These are phyloP conservation scores for Oplegnathus fasciatus DNA, from an alignment of 2,113 vertebrate species.

Conservation along the genomic window DNA sequence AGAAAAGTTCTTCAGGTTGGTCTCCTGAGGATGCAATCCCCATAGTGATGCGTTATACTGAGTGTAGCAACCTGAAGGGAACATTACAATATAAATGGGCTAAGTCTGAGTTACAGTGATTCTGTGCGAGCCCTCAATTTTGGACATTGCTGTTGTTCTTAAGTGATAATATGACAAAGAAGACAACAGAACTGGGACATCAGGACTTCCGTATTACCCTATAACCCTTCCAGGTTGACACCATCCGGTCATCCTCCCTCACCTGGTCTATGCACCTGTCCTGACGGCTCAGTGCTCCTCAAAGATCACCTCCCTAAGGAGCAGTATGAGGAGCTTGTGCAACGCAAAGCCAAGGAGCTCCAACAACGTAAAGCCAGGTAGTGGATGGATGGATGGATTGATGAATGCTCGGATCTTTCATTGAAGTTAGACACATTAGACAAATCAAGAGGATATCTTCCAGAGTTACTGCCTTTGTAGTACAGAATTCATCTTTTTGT, in stretches of 20 bases:
- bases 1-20: too few species aligned
- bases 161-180: background rate
- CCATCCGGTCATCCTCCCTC: background rate
- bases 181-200: background rate
- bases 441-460: too few species aligned
- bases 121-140: too few species aligned
- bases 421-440: too few species aligned
- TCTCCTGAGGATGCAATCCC: too few species aligned
- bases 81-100: too few species aligned
- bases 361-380: constrained; percentile 58
- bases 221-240: background rate
- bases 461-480: too few species aligned
- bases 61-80: too few species aligned
- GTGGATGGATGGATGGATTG: background rate
- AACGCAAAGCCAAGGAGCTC: constrained; percentile 45
- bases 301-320: constrained; percentile 12
- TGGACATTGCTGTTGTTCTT: background rate
- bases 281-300: background rate
- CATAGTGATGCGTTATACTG: too few species aligned
- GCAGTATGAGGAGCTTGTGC: background rate
- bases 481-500: too few species aligned
- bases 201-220: background rate
- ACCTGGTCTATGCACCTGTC: constrained; percentile 16
- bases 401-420: too few species aligned
- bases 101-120: too few species aligned